phyloP scores from a whole-genome alignment of 2,113 vertebrate genomes.

The Oreochromis aureus region DNA sequence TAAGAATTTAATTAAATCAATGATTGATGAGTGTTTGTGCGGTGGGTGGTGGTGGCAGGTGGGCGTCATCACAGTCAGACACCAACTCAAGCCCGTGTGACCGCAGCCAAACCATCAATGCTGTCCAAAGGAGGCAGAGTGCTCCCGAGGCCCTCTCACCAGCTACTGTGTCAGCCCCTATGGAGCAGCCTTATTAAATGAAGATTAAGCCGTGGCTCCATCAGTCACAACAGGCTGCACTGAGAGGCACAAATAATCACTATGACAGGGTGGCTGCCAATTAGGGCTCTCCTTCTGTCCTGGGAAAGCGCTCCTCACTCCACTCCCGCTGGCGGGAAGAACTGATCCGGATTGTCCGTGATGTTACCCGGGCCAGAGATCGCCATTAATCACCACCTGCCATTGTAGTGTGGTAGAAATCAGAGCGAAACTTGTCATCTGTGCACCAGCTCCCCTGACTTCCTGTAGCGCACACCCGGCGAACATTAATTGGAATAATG shows the following conservation, averaged over 20 bases:
- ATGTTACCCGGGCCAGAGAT: constrained; percentile 61
- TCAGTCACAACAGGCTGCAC: constrained; percentile 64
- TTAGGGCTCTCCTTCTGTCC: constrained; percentile 67
- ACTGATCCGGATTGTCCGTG: constrained; percentile 56
- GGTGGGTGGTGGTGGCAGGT: not conserved
- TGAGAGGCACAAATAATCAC: constrained; percentile 64
- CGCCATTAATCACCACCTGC: constrained; percentile 51
- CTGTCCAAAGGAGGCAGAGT: constrained; percentile 8
- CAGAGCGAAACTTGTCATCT: constrained; percentile 45
- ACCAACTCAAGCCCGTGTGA: not conserved
- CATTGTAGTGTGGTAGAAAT: constrained; percentile 43
- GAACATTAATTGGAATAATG: constrained; percentile 39
- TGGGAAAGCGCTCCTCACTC: constrained; percentile 59
- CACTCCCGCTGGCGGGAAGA: constrained; percentile 56
- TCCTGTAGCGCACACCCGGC: not conserved
- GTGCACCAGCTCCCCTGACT: constrained; percentile 22
- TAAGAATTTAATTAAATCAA: not conserved
- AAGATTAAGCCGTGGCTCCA: constrained; percentile 71
- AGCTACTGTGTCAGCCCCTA: constrained; percentile 60
- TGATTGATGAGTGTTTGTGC: not conserved
- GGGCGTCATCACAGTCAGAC: not conserved
- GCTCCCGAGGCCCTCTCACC: constrained; percentile 40
- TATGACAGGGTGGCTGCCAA: constrained; percentile 63
- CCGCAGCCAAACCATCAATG: constrained; percentile 11
- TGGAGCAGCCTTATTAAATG: constrained; percentile 76